Conservation (phyloP, 2,113 vertebrate genomes). For the Electrona antarctica region DNA sequence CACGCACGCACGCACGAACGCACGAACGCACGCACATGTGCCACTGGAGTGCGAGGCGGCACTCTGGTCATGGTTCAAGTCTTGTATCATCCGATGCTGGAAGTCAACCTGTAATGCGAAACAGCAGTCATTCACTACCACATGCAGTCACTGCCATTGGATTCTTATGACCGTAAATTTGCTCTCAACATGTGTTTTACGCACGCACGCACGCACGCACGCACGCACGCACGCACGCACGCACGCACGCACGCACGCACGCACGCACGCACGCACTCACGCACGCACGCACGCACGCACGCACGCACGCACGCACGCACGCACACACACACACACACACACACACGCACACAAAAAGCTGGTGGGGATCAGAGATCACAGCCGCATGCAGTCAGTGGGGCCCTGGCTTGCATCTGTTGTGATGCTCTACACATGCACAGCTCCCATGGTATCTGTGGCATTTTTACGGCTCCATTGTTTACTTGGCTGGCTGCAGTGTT, state of each 20-base stretch:
- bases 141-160: too few relatives aligned
- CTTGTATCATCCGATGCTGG: too few relatives aligned
- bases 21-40: not conserved
- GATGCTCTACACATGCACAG: conserved; percentile 16
- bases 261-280: conserved; percentile 16
- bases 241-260: conserved; percentile 1
- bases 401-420: conserved; percentile 46
- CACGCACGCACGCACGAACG: too few relatives aligned
- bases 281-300: too few relatives aligned
- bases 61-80: too few relatives aligned
- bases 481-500: conserved; percentile 34
- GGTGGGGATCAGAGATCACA: conserved; percentile 60
- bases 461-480: conserved; percentile 67
- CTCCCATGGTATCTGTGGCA: conserved; percentile 49
- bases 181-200: not conserved
- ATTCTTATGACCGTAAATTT: too few relatives aligned
- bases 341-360: conserved; percentile 31
- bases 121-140: too few relatives aligned
- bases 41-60: not conserved
- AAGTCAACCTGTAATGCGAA: too few relatives aligned
- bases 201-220: too few relatives aligned
- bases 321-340: conserved; percentile 4
- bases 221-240: not conserved
- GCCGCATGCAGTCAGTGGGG: conserved; percentile 38
- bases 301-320: not conserved